Base-by-base conservation (phyloP, 2,797 vertebrate genomes). In the Xyrichtys novacula region DNA sequence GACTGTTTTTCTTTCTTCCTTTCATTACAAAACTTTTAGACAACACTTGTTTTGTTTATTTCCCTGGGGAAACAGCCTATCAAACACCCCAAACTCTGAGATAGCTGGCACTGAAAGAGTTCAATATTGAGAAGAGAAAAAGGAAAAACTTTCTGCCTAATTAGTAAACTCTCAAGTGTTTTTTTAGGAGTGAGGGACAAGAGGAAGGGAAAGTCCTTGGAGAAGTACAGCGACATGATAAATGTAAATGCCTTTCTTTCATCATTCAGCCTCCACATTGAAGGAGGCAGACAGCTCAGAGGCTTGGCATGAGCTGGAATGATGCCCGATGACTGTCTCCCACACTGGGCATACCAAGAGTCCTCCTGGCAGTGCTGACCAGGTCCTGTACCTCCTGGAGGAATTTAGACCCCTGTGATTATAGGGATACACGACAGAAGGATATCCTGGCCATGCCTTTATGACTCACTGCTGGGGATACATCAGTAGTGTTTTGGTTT, bases 181-280 rank as follows among this genome's bases (percentile, higher is more conserved):
- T 34, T 53, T 38, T 59, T 50, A 42, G 10, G 20, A 23, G 36
- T 62, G 4, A 28, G 22, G 34, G 55, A 65, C 69, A 81, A 62
- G 55, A 60, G 62, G 38, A 71, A 43, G 19, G n/a, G 3, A 62
- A 16, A 67, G 53, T 71, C 63, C 75, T 46, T 76, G 74, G 65
- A 77, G 65, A 62, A 72, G 22, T 47, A 20, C 17, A 32, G 54
- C 1, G 16, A 70, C 67, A 40, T 70, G 64, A 81, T 84, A 71
- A 62, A 74, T 80, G 71, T 70, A 69, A 81, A 78, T 73, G 56
- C 57, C 63, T 82, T 71, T 81, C 64, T 83, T 75, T 84, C 75
- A 88, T 89, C 58, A 66, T 43, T 31, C 62, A 38, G 48, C 56
- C 61, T 48, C 60, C 26, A 58, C 56, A 39, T 58, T 40, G 59